Evolutionary conservation across 2,888 invertebrate species (phyloP).

Genomic region (Cryptocephalus moraei): DNA sequence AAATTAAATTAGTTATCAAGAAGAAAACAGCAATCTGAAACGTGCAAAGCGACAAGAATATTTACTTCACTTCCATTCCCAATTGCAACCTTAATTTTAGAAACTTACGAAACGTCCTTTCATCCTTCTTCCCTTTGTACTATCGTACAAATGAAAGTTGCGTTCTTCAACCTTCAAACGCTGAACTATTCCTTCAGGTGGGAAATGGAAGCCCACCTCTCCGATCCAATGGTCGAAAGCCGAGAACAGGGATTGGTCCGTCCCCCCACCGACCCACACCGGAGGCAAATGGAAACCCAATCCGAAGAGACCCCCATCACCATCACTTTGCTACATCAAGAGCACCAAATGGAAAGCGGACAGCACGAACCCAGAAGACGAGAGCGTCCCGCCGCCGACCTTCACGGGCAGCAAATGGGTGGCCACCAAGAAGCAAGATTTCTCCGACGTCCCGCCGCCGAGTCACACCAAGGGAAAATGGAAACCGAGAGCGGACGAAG

Average conservation of each 20-base stretch:
- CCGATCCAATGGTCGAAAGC: slow-evolving; percentile 31
- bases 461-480: slow-evolving; percentile 54
- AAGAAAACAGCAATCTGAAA: no score
- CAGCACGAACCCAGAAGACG: slow-evolving; percentile 9
- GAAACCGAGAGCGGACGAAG: slow-evolving; percentile 38
- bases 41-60: no score
- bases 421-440: slow-evolving; percentile 16
- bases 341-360: slow-evolving; percentile 45
- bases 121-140: no score
- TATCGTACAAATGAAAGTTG: no score
- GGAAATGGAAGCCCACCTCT: slow-evolving; percentile 64
- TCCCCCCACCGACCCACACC: slow-evolving; percentile 45
- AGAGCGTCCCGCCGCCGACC: slow-evolving; percentile 15
- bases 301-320: slow-evolving; percentile 43
- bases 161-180: no score
- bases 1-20: no score
- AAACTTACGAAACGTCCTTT: no score
- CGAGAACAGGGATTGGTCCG: slow-evolving; percentile 43
- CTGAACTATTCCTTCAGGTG: slow-evolving; percentile 28
- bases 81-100: no score
- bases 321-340: slow-evolving; percentile 1
- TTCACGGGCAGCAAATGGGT: slow-evolving; percentile 54
- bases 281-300: slow-evolving; percentile 50
- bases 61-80: no score
- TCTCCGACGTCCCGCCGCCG: slow-evolving; percentile 16